Evolutionary conservation across 2,113 vertebrate species (phyloP), one percentile per base, ranked within the genome.

Genomic region (Siniperca chuatsi): DNA sequence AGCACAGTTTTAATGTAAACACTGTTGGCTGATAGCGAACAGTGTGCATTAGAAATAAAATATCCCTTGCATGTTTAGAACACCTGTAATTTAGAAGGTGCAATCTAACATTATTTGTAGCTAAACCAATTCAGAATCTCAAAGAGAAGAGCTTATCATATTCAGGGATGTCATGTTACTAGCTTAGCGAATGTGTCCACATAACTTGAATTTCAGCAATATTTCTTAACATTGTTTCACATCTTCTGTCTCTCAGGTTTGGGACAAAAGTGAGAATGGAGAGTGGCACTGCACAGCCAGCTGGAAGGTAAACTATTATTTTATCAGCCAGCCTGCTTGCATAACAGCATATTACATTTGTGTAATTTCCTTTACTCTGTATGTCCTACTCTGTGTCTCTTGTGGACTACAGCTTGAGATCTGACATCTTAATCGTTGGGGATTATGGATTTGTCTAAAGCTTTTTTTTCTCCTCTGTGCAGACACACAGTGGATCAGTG

Each of bases 251-350:
- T 64, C 16, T 87, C 76, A 99, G 98, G 98, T 99, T 76, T 99
- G 98, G 98, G 98, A 99, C 91, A 99, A 98, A 96, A 97, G 96
- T 86, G 98, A 99, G 90, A 97, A 95, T 74, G 98, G 98, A 25
- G 98, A 99, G 79, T 99, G 98, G 98, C 96, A 97, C 78, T 99
- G 98, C 90, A 99, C 98, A 8, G 98, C 98, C 44, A 99, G 98
- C 90, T 99, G 98, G 98, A 99, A 99, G 98, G 98, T 99, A 84
- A 93, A 91, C 89, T n/a, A 7, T 1, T 7, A 23, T 7, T 48
- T 40, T 21, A 35, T 64, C 13, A 35, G 18, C 16, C 18, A 12
- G 5, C 23, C 0, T n/a, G 8, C 42, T 62, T 40, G 10, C 18
- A 25, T n/a, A 33, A 44, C 13, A 57, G 8, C 15, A 50, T 23